Base-by-base conservation (phyloP, 2,797 vertebrate species). In the Adrianichthys oophorus region DNA sequence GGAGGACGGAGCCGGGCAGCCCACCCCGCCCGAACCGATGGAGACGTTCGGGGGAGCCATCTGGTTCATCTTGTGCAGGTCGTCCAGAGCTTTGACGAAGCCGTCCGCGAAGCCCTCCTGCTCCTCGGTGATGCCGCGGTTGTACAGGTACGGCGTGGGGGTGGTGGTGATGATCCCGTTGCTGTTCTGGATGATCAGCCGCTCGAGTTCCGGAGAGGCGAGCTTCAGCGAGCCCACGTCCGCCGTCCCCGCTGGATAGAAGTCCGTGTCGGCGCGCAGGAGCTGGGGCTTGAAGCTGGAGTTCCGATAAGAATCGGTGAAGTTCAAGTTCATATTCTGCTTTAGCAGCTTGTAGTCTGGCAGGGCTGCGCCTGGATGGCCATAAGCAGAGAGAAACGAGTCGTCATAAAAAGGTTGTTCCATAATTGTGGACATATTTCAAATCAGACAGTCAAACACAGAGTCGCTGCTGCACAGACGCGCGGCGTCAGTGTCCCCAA, bases 391-490 rank as follows among this genome's bases (percentile, higher is more conserved):
- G 73, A 94, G 92, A 94, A 95, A 97, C 70, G 95, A 95, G 89
- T 97, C 94, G 91, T 96, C 94, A 91, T 95, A 98, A 90, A 98
- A 98, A 78, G 95, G 94, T 62, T 96, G 95, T 93, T 98, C 96
- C 96, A 96, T 98, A 91, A 94, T 93, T 88, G 94, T 93, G 92
- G 95, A 95, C 94, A 95, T 95, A 90, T 90, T 88, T 87, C 70
- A 88, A 90, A 87, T 81, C 72, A 90, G 78, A 91, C 87, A 90
- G 85, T 85, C 81, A 90, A 88, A 86, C 70, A 23, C 83, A 86
- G 76, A 70, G 78, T 47, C 80, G 80, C 70, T 67, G 68, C 26
- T 29, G 26, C 26, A 29, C 26, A 29, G 26, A 7, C 26, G 26
- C 26, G 26, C 63, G 83, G 72, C 73, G 79, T 52, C 59, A 80